These are phyloP conservation scores for Hylaea fasciaria DNA, from an alignment of 2,888 invertebrate species.

Conservation along the genomic window DNA sequence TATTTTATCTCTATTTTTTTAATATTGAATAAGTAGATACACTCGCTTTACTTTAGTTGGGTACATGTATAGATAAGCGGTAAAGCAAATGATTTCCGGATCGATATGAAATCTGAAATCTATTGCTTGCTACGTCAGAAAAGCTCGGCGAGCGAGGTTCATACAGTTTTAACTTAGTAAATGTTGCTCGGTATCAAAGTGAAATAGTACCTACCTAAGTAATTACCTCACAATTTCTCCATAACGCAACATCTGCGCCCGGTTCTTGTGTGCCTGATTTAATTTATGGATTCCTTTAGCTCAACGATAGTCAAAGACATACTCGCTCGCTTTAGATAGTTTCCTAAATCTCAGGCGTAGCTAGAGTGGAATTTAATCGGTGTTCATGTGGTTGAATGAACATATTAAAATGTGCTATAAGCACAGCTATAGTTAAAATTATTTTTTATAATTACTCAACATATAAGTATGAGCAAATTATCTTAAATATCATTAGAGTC, in stretches of 20 bases:
- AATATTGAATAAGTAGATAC: no score
- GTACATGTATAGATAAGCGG: no score
- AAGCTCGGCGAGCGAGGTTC: no score
- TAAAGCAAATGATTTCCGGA: no score
- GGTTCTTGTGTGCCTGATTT: constrained; percentile 43
- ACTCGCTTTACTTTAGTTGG: no score
- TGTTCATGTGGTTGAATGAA: constrained; percentile 2
- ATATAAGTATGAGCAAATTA: background rate
- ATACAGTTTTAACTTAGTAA: no score
- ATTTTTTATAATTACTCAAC: background rate
- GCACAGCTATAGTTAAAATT: background rate
- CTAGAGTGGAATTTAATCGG: constrained; percentile 20
- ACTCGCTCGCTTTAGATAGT: constrained; percentile 16
- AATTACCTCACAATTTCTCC: constrained; percentile 34
- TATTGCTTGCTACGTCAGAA: no score
- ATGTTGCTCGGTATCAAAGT: background rate
- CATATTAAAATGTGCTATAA: no score
- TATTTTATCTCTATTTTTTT: no score
- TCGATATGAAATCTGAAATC: no score
- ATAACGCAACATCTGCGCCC: constrained; percentile 34
- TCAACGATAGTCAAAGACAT: constrained; percentile 22
- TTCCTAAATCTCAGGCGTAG: constrained; percentile 12
- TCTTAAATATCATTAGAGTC: no score
- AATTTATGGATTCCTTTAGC: constrained; percentile 57
- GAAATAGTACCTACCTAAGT: background rate